Evolutionary conservation across 1,140 invertebrate genomes (phyloP), one percentile per base, ranked within the genome.

Genomic region (Drosophila ogumai): DNA sequence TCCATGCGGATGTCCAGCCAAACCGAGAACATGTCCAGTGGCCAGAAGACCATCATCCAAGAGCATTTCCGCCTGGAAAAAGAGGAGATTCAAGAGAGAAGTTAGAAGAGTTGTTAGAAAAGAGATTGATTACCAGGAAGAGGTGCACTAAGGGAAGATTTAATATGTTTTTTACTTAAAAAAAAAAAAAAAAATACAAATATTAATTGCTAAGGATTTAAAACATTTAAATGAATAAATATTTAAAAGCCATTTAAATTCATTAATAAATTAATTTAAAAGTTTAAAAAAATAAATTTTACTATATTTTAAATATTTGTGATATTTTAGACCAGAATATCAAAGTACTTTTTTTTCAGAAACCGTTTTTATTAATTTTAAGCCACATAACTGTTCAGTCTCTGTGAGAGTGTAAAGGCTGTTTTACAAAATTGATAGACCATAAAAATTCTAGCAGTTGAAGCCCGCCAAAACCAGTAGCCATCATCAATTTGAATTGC

Each of bases 401-500:
- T 32, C 52, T 43, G 36, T 34, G 47, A 44, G 31, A 36, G 15
- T 49, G 46, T 36, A 28, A 44, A 79, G 38, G 10, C 38, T 56
- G 57, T 66, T 55, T 38, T 65, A 67, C 65, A 71, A 78, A 88
- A 88, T 88, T 90, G 85, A 88, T 90, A 73, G 84, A 64, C 76
- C 80, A 87, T 88, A 84, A 87, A 87, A 88, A 75, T 84, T 0
- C 25, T 28, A 75, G 59, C 58, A 43, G 22, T 67, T 79, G 84
- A 74, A 69, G 84, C 64, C 47, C 40, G 73, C 46, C 52, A 72
- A 85, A 90, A 90, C 85, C 85, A 90, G 85, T 85, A 90, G 85
- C 81, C 58, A 49, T 74, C 81, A 90, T 90, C 81, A 90, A 90
- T 90, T 84, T 90, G 75, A 90, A 90, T 90, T 76, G 85, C 78